Evolutionary conservation across 2,113 vertebrate species (phyloP).

Genomic region (Aramus guarauna): DNA sequence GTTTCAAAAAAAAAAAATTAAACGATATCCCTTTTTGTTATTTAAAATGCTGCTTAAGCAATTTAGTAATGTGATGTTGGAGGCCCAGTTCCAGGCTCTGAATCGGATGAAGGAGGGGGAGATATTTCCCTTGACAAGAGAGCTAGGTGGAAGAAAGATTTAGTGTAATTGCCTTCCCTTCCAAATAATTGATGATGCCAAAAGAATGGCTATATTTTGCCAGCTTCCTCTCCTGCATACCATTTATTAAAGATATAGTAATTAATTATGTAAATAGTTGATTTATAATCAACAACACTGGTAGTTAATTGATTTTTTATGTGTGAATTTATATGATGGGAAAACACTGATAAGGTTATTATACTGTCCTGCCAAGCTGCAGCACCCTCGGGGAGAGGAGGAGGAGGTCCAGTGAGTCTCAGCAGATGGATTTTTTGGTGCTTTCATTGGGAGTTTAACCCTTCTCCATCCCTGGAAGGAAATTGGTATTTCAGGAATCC

Average conservation of each 20-base stretch:
- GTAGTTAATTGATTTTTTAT: conserved; percentile 64
- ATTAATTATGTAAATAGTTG: conserved; percentile 75
- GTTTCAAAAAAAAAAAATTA: conserved; percentile 71
- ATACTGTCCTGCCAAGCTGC: background rate
- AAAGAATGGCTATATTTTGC: conserved; percentile 52
- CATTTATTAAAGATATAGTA: conserved; percentile 70
- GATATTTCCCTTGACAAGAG: conserved; percentile 42
- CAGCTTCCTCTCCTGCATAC: background rate
- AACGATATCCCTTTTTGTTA: conserved; percentile 75
- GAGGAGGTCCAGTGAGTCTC: background rate
- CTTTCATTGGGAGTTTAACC: background rate
- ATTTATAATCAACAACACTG: conserved; percentile 61
- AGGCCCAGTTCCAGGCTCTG: conserved; percentile 56
- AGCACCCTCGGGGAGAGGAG: rapidly evolving
- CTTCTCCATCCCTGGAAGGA: background rate
- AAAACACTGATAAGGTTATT: background rate
- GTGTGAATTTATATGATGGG: background rate
- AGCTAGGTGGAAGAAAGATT: conserved; percentile 27
- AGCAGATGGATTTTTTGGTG: background rate
- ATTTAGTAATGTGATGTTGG: conserved; percentile 67
- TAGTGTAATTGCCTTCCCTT: conserved; percentile 58
- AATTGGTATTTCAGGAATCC: background rate
- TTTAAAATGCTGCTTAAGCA: conserved; percentile 77
- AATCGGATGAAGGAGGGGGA: conserved; percentile 14
- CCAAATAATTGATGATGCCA: conserved; percentile 54